Evolutionary conservation across 2,113 vertebrate species (phyloP).

Genomic region (Gasterosteus aculeatus): DNA sequence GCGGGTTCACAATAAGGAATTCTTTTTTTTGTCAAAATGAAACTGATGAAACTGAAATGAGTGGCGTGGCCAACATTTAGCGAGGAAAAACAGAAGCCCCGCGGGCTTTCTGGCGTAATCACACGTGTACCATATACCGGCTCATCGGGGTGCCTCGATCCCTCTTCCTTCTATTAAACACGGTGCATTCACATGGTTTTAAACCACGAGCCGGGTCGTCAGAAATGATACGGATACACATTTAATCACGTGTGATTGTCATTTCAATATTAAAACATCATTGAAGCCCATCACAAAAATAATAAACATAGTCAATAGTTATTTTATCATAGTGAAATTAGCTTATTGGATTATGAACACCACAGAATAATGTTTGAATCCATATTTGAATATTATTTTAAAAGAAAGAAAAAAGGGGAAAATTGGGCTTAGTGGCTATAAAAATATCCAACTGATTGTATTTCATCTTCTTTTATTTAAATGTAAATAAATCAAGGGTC

Average conservation of each 20-base stretch:
- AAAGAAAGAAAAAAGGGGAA: neutral
- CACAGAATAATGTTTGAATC: neutral
- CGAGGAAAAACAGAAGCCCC: constrained; percentile 51
- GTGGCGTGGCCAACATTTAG: constrained; percentile 24
- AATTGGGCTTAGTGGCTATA: neutral
- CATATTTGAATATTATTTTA: neutral
- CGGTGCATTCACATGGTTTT: neutral
- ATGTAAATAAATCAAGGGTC: no score
- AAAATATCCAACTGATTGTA: neutral
- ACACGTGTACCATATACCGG: constrained; percentile 42
- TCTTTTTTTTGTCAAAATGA: neutral
- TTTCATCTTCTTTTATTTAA: neutral
- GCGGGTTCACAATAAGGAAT: constrained; percentile 1
- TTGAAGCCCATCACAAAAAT: neutral
- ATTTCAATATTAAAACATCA: constrained; percentile 4
- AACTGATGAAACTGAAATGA: constrained; percentile 33
- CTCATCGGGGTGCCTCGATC: constrained; percentile 28
- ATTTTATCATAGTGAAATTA: neutral
- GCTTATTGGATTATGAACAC: neutral
- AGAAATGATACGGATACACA: neutral
- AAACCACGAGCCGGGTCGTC: neutral
- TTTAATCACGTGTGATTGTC: neutral
- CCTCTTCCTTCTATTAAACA: constrained; percentile 13
- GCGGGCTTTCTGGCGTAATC: constrained; percentile 40
- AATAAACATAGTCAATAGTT: neutral